phyloP scores from a whole-genome alignment of 2,113 vertebrate species.

The Neodontobutis hainanensis region DNA sequence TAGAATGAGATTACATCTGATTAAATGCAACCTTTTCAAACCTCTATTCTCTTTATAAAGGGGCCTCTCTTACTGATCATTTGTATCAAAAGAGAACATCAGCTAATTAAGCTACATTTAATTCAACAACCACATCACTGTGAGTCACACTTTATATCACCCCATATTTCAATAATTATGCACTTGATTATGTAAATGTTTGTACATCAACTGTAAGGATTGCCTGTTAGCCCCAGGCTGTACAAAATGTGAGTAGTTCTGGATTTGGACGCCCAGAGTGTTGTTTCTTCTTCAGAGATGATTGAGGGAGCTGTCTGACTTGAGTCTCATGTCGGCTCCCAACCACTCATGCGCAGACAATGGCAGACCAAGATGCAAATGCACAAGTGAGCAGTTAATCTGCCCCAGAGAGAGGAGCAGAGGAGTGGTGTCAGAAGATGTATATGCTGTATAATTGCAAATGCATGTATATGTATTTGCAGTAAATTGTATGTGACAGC shows the following conservation, averaged over 20 bases:
- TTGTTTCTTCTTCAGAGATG: background rate
- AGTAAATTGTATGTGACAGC: background rate
- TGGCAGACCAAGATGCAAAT: background rate
- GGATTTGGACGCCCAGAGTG: background rate
- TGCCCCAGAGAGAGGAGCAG: background rate
- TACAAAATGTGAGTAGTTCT: background rate
- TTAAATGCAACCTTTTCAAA: background rate
- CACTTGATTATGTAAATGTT: slow-evolving; percentile 6
- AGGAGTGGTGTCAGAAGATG: background rate
- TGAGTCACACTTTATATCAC: slow-evolving; percentile 2
- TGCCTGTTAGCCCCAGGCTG: slow-evolving; percentile 2
- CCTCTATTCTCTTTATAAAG: background rate
- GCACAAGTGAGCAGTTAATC: background rate
- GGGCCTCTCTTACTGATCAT: background rate
- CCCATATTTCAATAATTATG: slow-evolving; percentile 4
- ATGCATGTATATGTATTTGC: background rate
- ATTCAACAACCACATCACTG: background rate
- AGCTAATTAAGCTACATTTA: background rate
- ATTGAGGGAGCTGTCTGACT: background rate
- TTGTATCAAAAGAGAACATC: background rate
- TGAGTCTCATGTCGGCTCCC: background rate
- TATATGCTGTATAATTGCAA: background rate
- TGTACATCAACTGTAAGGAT: slow-evolving; percentile 2
- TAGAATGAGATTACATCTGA: background rate
- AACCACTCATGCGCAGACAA: background rate